Conservation (phyloP, 2,113 vertebrate species). For the Thunnus maccoyii region DNA sequence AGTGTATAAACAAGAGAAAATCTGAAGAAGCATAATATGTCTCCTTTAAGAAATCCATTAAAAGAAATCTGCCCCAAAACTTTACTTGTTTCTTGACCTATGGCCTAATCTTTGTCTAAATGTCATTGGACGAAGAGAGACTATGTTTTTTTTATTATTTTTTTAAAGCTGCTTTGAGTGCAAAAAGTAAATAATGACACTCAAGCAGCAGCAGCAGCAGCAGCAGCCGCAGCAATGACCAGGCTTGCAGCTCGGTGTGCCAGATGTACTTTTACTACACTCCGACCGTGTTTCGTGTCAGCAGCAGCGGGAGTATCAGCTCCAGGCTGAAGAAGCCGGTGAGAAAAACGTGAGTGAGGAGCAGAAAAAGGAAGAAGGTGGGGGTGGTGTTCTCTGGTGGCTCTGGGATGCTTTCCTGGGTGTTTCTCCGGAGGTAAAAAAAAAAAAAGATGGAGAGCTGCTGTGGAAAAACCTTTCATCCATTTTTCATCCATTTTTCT, state of each 20-base stretch:
- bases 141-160: too few relatives aligned
- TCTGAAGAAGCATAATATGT: too few relatives aligned
- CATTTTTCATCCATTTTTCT: not conserved
- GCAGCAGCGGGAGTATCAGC: constrained; percentile 60
- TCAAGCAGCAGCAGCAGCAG: not conserved
- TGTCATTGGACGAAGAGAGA: too few relatives aligned
- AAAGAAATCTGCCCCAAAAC: too few relatives aligned
- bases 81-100: too few relatives aligned
- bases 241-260: constrained; percentile 16
- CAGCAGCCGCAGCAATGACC: not conserved
- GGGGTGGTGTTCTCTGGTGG: constrained; percentile 66
- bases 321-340: constrained; percentile 45
- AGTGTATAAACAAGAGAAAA: too few relatives aligned
- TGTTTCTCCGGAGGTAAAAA: constrained; percentile 76
- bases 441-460: constrained; percentile 44
- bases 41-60: too few relatives aligned
- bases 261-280: not conserved
- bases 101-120: too few relatives aligned
- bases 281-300: constrained; percentile 62
- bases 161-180: not conserved
- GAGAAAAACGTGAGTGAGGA: constrained; percentile 49
- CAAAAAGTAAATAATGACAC: not conserved
- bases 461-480: constrained; percentile 9
- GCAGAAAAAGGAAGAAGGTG: constrained; percentile 56
- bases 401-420: constrained; percentile 75